These are phyloP conservation scores for Calephelis virginiensis DNA, from an alignment of 1,140 invertebrate genomes.

Conservation along the genomic window DNA sequence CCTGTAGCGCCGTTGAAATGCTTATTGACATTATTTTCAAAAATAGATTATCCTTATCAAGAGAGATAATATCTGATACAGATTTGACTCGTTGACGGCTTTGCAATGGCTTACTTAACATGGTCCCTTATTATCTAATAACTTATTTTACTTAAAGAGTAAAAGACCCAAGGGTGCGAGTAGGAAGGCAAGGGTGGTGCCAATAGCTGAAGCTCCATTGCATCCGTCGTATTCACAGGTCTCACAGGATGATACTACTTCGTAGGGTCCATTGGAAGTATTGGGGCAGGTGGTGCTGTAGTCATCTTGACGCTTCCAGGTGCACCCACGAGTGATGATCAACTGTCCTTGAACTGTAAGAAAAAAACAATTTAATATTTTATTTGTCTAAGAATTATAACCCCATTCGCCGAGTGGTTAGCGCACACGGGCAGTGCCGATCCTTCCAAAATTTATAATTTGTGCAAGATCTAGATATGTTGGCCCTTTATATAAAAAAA, in stretches of 20 bases:
- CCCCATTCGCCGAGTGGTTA: too few species aligned
- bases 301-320: constrained; percentile 77
- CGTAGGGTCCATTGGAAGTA: constrained; percentile 66
- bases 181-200: constrained; percentile 65
- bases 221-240: constrained; percentile 78
- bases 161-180: constrained; percentile 62
- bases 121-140: constrained; percentile 39
- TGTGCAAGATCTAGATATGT: too few species aligned
- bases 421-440: too few species aligned
- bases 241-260: constrained; percentile 78
- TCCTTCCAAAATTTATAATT: too few species aligned
- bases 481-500: too few species aligned
- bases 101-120: constrained; percentile 8
- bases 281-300: constrained; percentile 75
- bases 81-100: background rate
- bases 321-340: constrained; percentile 77
- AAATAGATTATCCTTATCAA: background rate
- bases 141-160: constrained; percentile 57
- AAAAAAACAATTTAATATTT: background rate
- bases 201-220: constrained; percentile 70
- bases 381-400: too few species aligned
- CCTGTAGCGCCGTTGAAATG: background rate
- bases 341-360: constrained; percentile 74
- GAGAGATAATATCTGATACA: background rate
- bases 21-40: background rate